These are phyloP conservation scores for Psococerastis gibbosa DNA, from an alignment of 2,888 invertebrate genomes.

Conservation along the genomic window DNA sequence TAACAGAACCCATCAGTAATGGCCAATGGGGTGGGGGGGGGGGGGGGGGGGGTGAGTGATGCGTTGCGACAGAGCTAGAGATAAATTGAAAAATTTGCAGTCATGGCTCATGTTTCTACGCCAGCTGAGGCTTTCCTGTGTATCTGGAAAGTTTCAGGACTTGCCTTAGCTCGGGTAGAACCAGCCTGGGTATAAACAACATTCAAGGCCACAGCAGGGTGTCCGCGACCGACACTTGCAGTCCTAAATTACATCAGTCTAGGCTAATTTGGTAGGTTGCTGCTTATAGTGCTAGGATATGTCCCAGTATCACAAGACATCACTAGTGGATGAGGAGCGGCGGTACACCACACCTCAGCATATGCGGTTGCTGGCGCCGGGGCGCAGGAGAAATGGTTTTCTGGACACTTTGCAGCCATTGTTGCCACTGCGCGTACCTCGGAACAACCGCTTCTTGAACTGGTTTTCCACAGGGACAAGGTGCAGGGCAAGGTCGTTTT, in stretches of 20 bases:
- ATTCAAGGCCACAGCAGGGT: neutral
- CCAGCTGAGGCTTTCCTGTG: too few relatives aligned
- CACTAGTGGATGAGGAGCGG: conserved; percentile 6
- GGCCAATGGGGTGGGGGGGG: too few relatives aligned
- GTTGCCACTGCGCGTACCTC: neutral
- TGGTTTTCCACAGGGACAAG: conserved; percentile 2
- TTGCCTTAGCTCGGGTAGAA: too few relatives aligned
- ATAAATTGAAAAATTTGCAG: too few relatives aligned
- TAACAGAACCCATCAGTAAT: too few relatives aligned
- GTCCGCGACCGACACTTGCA: neutral
- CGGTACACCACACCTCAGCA: neutral
- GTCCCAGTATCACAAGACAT: conserved; percentile 2
- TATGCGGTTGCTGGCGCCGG: neutral
- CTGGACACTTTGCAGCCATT: conserved; percentile 6
- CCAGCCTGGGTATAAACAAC: too few relatives aligned
- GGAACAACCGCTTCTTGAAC: neutral
- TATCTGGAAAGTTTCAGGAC: too few relatives aligned
- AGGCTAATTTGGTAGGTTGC: conserved; percentile 9
- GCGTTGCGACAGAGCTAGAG: too few relatives aligned
- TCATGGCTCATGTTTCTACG: too few relatives aligned
- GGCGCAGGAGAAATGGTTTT: neutral
- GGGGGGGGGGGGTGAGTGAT: too few relatives aligned
- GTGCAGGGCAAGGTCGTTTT: neutral
- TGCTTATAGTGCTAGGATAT: neutral
- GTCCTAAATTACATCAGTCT: conserved; percentile 6